These are phyloP conservation scores for Crotalus helleri DNA, from an alignment of 2,113 vertebrate genomes.

Conservation along the genomic window DNA sequence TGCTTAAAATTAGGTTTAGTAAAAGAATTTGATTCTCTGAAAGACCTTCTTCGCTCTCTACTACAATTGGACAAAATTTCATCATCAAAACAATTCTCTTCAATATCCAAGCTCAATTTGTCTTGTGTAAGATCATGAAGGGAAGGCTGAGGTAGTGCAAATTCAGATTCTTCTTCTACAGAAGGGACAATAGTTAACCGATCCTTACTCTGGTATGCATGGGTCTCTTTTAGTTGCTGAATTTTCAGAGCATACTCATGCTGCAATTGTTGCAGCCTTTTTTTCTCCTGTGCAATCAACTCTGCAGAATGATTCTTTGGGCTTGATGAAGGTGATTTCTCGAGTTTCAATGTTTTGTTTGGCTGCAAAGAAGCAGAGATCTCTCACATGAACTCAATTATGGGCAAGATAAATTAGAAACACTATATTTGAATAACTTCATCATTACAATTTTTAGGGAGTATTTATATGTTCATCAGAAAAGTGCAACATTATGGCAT, in stretches of 20 bases:
- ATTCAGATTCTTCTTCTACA: constrained; percentile 70
- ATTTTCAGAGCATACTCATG: constrained; percentile 97
- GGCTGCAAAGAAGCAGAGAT: constrained; percentile 66
- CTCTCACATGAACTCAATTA: constrained; percentile 31
- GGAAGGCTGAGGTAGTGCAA: constrained; percentile 86
- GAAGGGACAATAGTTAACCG: constrained; percentile 50
- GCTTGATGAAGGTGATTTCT: constrained; percentile 66
- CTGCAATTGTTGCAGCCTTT: constrained; percentile 89
- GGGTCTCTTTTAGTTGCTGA: constrained; percentile 90
- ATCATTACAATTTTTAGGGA: constrained; percentile 14
- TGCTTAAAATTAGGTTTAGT: constrained; percentile 93
- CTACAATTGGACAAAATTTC: constrained; percentile 70
- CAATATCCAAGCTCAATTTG: constrained; percentile 85
- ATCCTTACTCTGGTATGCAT: constrained; percentile 79
- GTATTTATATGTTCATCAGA: constrained; percentile 20
- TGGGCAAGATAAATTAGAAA: background rate
- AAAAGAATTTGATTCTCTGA: constrained; percentile 84
- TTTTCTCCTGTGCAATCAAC: constrained; percentile 89
- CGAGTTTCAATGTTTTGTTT: constrained; percentile 80
- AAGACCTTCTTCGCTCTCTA: constrained; percentile 80
- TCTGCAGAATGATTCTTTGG: constrained; percentile 86
- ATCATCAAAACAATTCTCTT: constrained; percentile 82
- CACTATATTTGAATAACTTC: constrained; percentile 20
- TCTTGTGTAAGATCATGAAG: constrained; percentile 97
- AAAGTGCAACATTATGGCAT: background rate